phyloP scores from a whole-genome alignment of 2,113 vertebrate genomes.

The Heptranchias perlo region DNA sequence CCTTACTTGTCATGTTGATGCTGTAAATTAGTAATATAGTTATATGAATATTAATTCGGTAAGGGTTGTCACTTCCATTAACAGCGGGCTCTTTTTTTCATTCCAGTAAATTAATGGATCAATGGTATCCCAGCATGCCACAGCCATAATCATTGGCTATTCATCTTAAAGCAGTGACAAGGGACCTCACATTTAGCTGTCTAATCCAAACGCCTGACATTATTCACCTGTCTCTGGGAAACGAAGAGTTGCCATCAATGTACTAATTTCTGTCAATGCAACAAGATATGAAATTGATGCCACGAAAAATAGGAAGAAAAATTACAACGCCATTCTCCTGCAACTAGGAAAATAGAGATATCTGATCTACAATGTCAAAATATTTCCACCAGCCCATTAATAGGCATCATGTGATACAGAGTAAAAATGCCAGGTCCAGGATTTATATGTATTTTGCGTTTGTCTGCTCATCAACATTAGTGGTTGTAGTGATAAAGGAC shows the following conservation, averaged over 20 bases:
- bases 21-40: constrained; percentile 36
- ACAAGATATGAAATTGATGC: background rate
- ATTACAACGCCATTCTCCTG: background rate
- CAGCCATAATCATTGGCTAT: background rate
- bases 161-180: background rate
- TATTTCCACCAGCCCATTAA: background rate
- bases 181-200: background rate
- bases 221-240: constrained; percentile 13
- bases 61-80: background rate
- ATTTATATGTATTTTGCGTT: background rate
- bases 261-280: background rate
- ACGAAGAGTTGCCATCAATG: background rate
- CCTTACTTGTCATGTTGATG: constrained; percentile 47
- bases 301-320: background rate
- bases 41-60: background rate
- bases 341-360: background rate
- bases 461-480: background rate
- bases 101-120: background rate
- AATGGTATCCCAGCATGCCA: background rate
- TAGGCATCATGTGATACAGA: background rate
- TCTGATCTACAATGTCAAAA: constrained; percentile 13
- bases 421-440: background rate
- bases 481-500: background rate
- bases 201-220: background rate
- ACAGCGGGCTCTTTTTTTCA: background rate